Evolutionary conservation across 2,797 vertebrate species (phyloP).

Genomic region (Jordanella pulchra): DNA sequence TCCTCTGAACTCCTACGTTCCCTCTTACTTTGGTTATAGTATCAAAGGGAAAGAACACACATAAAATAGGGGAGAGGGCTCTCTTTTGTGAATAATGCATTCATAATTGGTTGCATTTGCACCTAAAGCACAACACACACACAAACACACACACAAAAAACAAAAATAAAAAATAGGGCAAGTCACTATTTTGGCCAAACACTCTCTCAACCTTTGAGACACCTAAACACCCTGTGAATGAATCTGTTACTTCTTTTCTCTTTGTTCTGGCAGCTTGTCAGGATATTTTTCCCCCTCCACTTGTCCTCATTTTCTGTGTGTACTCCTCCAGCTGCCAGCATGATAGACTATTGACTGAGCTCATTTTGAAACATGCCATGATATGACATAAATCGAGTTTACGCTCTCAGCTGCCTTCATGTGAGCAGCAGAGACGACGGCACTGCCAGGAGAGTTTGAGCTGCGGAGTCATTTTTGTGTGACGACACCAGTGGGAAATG

Average conservation of each 20-base stretch:
- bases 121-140: conserved; percentile 43
- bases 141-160: too few relatives aligned
- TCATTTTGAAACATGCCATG: conserved; percentile 56
- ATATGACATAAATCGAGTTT: conserved; percentile 62
- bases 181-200: conserved; percentile 40
- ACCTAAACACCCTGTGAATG: conserved; percentile 59
- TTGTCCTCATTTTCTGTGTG: conserved; percentile 56
- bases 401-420: conserved; percentile 45
- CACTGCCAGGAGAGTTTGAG: conserved; percentile 39
- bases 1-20: conserved; percentile 67
- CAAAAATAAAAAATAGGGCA: conserved; percentile 66
- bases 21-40: conserved; percentile 70
- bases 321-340: conserved; percentile 49
- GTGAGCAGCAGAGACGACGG: conserved; percentile 9
- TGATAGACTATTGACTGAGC: conserved; percentile 62
- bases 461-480: conserved; percentile 31
- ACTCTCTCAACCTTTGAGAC: conserved; percentile 44
- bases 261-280: conserved; percentile 55
- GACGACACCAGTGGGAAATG: conserved; percentile 42
- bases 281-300: conserved; percentile 27
- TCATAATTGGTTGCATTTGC: conserved; percentile 62
- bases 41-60: conserved; percentile 71
- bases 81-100: conserved; percentile 78
- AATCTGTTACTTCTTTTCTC: conserved; percentile 47
- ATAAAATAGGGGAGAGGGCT: conserved; percentile 57